A percentile compares a stretch with the other conserved stretches of the same genome.
Conservation (phyloP, 2,888 invertebrate genomes). For the Brenthis hecate region DNA sequence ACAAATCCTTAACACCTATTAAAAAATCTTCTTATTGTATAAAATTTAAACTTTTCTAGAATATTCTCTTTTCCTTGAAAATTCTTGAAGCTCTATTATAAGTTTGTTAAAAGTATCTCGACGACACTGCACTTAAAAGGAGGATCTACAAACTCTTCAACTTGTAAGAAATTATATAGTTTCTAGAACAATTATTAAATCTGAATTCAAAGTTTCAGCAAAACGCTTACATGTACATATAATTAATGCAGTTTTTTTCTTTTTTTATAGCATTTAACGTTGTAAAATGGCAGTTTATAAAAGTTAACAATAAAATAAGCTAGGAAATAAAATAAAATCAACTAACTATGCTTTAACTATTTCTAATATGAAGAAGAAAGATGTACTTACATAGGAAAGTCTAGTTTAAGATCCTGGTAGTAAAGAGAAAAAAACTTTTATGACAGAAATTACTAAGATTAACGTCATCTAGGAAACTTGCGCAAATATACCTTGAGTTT, state of each 20-base stretch:
- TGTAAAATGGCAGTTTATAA: too few relatives aligned
- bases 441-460: constrained; percentile 23
- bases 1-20: constrained; percentile 17
- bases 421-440: constrained; percentile 12
- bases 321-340: too few relatives aligned
- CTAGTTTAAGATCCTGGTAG: not conserved
- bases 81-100: constrained; percentile 21
- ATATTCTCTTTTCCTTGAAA: constrained; percentile 16
- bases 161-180: constrained; percentile 22
- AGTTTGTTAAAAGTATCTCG: constrained; percentile 23
- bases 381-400: too few relatives aligned
- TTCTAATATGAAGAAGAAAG: too few relatives aligned
- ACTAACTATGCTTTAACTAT: too few relatives aligned
- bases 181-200: constrained; percentile 22
- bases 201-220: constrained; percentile 2
- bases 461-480: constrained; percentile 51
- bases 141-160: constrained; percentile 14
- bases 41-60: constrained; percentile 22
- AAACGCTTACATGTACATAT: constrained; percentile 8
- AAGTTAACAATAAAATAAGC: too few relatives aligned
- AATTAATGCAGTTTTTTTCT: too few relatives aligned
- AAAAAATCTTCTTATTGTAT: constrained; percentile 12
- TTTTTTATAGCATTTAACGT: too few relatives aligned
- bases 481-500: constrained; percentile 61
- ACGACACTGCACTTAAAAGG: constrained; percentile 20